These are phyloP conservation scores for Tuberolachnus salignus DNA, from an alignment of 2,888 invertebrate genomes.

Conservation along the genomic window DNA sequence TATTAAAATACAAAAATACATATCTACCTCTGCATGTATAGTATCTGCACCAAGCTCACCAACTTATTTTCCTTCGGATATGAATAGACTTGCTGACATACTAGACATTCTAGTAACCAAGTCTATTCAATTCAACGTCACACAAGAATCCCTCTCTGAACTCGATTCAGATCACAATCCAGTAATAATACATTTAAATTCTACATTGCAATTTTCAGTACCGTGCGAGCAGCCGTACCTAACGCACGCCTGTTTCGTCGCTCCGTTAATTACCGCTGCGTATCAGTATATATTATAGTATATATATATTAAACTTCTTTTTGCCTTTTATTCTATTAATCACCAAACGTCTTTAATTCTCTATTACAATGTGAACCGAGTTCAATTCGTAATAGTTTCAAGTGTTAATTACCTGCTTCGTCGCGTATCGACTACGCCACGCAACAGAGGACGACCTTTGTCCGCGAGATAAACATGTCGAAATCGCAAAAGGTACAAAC, in stretches of 20 bases:
- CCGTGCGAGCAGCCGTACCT: too few species aligned
- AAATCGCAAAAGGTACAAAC: conserved; percentile 3
- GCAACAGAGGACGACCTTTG: neutral
- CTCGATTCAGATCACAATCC: conserved; percentile 8
- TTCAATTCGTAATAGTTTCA: neutral
- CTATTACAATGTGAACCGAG: neutral
- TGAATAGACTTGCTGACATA: conserved; percentile 3
- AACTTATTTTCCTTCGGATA: conserved; percentile 5
- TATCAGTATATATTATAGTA: neutral
- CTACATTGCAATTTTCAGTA: neutral
- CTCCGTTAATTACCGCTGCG: neutral
- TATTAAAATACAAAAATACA: neutral
- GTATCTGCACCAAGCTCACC: neutral
- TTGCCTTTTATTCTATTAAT: too few species aligned
- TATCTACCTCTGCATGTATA: neutral
- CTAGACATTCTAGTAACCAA: conserved; percentile 4
- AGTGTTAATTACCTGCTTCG: too few species aligned
- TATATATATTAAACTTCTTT: neutral
- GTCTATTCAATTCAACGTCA: neutral
- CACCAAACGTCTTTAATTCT: too few species aligned
- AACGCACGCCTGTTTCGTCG: too few species aligned
- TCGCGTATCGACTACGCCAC: neutral
- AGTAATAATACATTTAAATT: conserved; percentile 12
- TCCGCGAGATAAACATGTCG: conserved; percentile 3
- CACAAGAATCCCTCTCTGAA: neutral